A percentile compares a stretch with the other conserved stretches of the same genome.
Evolutionary conservation across 2,888 invertebrate genomes (phyloP).

Genomic region (Tiliacea citrago): DNA sequence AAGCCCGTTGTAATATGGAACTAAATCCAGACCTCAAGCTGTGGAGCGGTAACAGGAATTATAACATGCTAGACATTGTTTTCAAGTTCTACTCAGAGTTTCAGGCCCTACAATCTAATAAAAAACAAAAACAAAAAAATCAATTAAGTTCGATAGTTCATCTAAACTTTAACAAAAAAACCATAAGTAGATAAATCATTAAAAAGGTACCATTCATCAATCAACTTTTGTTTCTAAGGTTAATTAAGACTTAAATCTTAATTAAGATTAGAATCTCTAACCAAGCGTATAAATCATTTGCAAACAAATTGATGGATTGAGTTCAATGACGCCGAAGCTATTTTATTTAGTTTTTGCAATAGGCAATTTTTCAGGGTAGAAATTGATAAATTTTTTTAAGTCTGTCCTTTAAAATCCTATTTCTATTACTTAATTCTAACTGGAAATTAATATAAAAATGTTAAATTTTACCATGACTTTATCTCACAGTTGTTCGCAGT

Average conservation of each 20-base stretch:
- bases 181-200: background rate
- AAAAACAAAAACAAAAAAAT: background rate
- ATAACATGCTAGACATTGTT: background rate
- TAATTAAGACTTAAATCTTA: constrained; percentile 14
- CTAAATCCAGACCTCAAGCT: background rate
- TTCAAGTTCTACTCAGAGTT: background rate
- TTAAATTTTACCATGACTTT: background rate
- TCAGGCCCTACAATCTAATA: no score
- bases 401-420: background rate
- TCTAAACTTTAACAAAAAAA: background rate
- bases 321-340: background rate
- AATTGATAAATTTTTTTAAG: background rate
- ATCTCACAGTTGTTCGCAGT: background rate
- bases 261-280: background rate
- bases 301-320: constrained; percentile 3
- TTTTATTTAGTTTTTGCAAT: background rate
- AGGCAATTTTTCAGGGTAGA: background rate
- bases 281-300: constrained; percentile 7
- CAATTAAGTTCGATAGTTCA: background rate
- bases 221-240: constrained; percentile 10
- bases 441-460: background rate
- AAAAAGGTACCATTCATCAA: background rate
- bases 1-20: background rate
- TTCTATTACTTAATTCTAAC: background rate
- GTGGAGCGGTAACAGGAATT: background rate